Conservation (phyloP, 1,140 invertebrate genomes). For the Cheumatopsyche charites region DNA sequence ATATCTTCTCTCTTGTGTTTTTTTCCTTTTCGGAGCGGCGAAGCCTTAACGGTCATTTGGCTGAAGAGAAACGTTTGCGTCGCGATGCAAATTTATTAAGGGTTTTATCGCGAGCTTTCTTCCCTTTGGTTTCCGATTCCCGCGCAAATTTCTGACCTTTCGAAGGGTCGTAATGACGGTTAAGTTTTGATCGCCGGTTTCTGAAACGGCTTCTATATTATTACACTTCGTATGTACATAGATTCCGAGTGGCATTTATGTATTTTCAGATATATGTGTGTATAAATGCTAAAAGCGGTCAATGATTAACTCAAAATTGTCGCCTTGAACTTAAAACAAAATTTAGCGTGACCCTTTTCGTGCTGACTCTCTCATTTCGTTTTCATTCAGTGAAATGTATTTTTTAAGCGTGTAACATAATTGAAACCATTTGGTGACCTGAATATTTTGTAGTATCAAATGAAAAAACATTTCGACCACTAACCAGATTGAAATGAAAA, state of each 20-base stretch:
- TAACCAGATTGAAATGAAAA: too few species aligned
- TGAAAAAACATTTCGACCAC: too few species aligned
- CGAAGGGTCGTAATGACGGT: background rate
- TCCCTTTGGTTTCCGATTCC: background rate
- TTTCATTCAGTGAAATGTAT: too few species aligned
- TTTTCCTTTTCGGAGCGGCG: background rate
- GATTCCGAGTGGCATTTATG: background rate
- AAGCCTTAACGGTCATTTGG: background rate
- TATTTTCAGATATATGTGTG: too few species aligned
- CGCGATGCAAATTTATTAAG: conserved; percentile 7
- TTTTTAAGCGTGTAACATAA: too few species aligned
- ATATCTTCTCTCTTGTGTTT: too few species aligned
- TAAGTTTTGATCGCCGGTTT: conserved; percentile 10
- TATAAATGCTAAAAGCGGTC: background rate
- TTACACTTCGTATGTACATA: too few species aligned
- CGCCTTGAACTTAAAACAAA: background rate
- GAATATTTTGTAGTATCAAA: too few species aligned
- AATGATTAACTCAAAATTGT: background rate
- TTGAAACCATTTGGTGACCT: too few species aligned
- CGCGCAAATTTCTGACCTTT: conserved; percentile 1
- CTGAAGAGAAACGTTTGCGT: background rate
- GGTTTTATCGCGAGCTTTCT: background rate
- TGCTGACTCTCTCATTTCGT: too few species aligned
- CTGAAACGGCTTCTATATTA: background rate
- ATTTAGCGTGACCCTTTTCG: background rate